Conservation (phyloP, 2,797 vertebrate species). For the Gymnothorax javanicus region DNA sequence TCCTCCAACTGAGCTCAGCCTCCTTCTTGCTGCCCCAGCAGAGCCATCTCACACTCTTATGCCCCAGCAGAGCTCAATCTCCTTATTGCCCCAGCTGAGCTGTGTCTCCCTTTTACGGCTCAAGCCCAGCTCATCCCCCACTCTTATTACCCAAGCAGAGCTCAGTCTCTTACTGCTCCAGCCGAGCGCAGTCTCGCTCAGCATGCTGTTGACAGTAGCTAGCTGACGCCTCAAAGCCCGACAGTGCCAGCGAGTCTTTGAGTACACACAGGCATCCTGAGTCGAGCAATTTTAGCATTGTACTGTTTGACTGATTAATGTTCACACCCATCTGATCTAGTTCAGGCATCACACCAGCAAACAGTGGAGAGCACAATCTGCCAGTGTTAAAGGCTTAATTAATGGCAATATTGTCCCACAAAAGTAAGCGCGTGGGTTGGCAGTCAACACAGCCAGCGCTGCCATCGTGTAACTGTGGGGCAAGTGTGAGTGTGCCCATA, state of each 20-base stretch:
- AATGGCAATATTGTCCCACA: too few relatives aligned
- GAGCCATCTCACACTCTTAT: too few relatives aligned
- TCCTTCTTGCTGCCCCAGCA: too few relatives aligned
- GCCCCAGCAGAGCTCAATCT: too few relatives aligned
- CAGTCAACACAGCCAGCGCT: background rate
- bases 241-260: background rate
- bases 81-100: too few relatives aligned
- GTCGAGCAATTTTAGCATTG: background rate
- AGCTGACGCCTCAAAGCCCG: background rate
- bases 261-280: background rate
- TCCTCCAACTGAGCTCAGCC: too few relatives aligned
- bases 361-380: background rate
- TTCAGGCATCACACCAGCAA: background rate
- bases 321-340: background rate
- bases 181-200: background rate
- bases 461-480: background rate
- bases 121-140: background rate
- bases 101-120: background rate
- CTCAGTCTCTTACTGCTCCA: background rate
- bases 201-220: background rate
- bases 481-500: background rate
- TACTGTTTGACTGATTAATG: too few relatives aligned
- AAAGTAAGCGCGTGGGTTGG: background rate
- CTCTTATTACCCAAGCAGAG: background rate
- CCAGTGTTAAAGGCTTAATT: background rate